These are phyloP conservation scores for Drosophila percnosoma DNA, from an alignment of 2,888 invertebrate genomes.

Conservation along the genomic window DNA sequence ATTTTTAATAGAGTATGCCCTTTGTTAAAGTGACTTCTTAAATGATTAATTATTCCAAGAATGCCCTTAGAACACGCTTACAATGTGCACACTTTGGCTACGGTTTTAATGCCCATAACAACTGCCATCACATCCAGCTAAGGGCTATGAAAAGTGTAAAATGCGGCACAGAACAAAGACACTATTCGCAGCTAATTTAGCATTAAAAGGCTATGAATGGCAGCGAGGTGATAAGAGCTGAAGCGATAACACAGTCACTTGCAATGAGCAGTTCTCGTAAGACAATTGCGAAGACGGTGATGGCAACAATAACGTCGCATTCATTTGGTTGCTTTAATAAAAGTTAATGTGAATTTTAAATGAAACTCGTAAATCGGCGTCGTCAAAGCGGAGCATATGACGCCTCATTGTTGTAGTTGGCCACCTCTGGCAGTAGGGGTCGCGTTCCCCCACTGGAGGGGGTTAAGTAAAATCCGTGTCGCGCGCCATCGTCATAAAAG, in stretches of 20 bases:
- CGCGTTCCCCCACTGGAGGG: constrained; percentile 23
- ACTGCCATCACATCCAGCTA: constrained; percentile 11
- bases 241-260: constrained; percentile 56
- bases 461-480: constrained; percentile 67
- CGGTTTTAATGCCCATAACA: constrained; percentile 31
- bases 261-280: constrained; percentile 40
- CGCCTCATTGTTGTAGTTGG: constrained; percentile 48
- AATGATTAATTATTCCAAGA: constrained; percentile 1
- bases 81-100: neutral
- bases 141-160: constrained; percentile 39
- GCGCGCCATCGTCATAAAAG: constrained; percentile 73
- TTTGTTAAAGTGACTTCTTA: neutral
- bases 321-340: constrained; percentile 72
- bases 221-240: constrained; percentile 36
- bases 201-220: constrained; percentile 65
- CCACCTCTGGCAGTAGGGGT: constrained; percentile 23
- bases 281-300: constrained; percentile 53
- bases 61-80: neutral
- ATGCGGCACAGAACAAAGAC: constrained; percentile 49
- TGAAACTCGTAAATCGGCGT: constrained; percentile 67
- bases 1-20: neutral
- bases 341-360: constrained; percentile 75
- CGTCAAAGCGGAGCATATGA: constrained; percentile 58
- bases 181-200: constrained; percentile 66
- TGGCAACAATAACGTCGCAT: constrained; percentile 53